A percentile compares a stretch with the other conserved stretches of the same genome.
phyloP scores from a whole-genome alignment of 2,888 invertebrate species.

The Pyrrhosoma nymphula region DNA sequence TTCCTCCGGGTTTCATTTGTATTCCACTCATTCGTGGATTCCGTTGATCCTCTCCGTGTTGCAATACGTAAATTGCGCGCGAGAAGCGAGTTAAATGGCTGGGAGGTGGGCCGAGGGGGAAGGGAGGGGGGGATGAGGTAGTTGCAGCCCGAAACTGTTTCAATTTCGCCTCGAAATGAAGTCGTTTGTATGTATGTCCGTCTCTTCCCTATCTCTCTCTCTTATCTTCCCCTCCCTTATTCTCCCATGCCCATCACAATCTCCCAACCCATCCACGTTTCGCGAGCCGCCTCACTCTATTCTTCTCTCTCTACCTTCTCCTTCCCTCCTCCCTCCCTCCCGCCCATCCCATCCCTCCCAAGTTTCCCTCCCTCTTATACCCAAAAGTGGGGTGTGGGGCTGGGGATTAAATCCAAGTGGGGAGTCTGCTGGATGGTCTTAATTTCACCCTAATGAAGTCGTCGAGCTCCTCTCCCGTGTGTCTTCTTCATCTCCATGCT shows the following conservation, averaged over 20 bases:
- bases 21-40: background rate
- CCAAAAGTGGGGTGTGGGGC: background rate
- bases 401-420: background rate
- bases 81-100: background rate
- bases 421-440: background rate
- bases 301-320: background rate
- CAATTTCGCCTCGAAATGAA: conserved; percentile 7
- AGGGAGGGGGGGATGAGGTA: background rate
- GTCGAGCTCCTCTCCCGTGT: background rate
- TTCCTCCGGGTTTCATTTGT: background rate
- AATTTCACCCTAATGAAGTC: conserved; percentile 25
- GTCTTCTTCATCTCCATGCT: background rate
- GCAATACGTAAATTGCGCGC: background rate
- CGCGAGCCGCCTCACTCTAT: too few relatives aligned
- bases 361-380: background rate
- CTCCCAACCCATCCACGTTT: too few relatives aligned
- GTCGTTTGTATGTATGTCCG: conserved; percentile 12
- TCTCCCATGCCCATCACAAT: background rate
- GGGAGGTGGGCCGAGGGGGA: background rate
- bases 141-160: background rate
- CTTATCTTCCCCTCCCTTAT: background rate
- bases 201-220: background rate
- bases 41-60: background rate
- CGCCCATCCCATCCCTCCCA: background rate
- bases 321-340: background rate